These are phyloP conservation scores for Pipistrellus pipistrellus DNA, from an alignment of 2,797 vertebrate species.

Conservation along the genomic window DNA sequence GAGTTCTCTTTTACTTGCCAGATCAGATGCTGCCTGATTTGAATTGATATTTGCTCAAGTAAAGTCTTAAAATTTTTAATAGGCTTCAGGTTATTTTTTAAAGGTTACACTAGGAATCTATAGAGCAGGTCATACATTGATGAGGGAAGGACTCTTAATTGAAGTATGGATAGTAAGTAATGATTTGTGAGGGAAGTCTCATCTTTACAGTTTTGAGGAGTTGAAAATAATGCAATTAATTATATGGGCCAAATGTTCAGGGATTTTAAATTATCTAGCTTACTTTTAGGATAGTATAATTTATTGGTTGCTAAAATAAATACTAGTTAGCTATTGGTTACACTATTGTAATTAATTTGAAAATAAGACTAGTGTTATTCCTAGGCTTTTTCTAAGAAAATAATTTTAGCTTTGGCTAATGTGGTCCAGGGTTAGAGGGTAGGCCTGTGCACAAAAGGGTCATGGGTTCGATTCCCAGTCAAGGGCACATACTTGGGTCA, in stretches of 20 bases:
- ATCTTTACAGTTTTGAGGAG: constrained; percentile 7
- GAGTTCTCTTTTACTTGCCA: background rate
- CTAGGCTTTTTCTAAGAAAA: constrained; percentile 45
- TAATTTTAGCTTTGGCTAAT: too few relatives aligned
- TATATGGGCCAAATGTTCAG: constrained; percentile 23
- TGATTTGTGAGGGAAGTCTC: constrained; percentile 31
- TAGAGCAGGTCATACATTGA: background rate
- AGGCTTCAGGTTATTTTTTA: background rate
- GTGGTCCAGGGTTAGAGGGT: too few relatives aligned
- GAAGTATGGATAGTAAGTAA: constrained; percentile 3
- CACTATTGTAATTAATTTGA: background rate
- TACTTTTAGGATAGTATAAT: constrained; percentile 20
- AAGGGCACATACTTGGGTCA: too few relatives aligned
- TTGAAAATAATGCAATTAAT: constrained; percentile 51
- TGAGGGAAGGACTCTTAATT: constrained; percentile 40
- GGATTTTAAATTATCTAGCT: background rate
- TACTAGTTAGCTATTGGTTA: constrained; percentile 12
- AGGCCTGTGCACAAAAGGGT: too few relatives aligned
- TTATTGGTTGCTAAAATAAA: background rate
- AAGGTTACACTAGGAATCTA: background rate
- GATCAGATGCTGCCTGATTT: background rate
- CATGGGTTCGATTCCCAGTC: too few relatives aligned
- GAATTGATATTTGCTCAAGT: background rate
- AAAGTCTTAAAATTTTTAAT: background rate
- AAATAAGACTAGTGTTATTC: constrained; percentile 22